phyloP scores from a whole-genome alignment of 2,113 vertebrate species.

The Dolichallabes microphthalmus region DNA sequence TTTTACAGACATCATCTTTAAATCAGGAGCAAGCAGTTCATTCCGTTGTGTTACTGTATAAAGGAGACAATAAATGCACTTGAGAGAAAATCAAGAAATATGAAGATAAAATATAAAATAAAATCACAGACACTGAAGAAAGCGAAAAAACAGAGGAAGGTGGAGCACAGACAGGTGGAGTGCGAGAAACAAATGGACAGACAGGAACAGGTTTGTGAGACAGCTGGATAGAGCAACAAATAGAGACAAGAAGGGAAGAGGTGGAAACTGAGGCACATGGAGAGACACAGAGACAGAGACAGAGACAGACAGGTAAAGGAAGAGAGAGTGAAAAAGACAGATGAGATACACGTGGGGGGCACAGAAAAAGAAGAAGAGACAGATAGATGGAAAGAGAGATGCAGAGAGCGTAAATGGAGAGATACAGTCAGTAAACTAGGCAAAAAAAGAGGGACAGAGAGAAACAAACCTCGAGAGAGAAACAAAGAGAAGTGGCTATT shows the following conservation, averaged over 20 bases:
- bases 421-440: not conserved
- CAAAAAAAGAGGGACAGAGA: not conserved
- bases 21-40: slow-evolving; percentile 1
- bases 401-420: not conserved
- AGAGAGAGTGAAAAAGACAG: not conserved
- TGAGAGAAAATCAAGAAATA: slow-evolving; percentile 4
- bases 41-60: not conserved
- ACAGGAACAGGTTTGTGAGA: not conserved
- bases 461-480: not conserved
- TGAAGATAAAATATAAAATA: not conserved
- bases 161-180: not conserved
- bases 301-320: not conserved
- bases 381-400: not conserved
- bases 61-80: slow-evolving; percentile 38
- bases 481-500: not conserved
- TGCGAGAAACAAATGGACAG: not conserved
- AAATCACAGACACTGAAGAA: not conserved
- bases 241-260: not conserved
- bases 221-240: not conserved
- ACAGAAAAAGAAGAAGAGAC: not conserved
- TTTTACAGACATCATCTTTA: slow-evolving; percentile 8
- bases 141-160: not conserved
- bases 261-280: not conserved
- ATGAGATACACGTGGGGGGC: too few relatives aligned
- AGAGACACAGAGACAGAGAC: too few relatives aligned